These are phyloP conservation scores for Dasysyrphus albostriatus DNA, from an alignment of 2,888 invertebrate genomes.

Conservation along the genomic window DNA sequence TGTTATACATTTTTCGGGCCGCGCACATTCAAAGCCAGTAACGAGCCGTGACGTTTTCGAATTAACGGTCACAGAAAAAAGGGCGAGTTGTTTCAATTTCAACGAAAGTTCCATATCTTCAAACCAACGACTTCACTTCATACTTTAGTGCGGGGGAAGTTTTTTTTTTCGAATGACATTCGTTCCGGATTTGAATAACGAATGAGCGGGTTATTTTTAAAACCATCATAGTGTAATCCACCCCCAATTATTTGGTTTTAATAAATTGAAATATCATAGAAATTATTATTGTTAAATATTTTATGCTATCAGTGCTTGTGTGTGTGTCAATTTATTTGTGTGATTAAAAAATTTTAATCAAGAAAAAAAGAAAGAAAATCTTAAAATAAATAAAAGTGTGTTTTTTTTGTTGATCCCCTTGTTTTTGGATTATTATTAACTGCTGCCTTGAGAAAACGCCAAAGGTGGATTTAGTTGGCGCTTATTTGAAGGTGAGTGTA, in stretches of 20 bases:
- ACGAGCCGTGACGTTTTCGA: slow-evolving; percentile 66
- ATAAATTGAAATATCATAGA: slow-evolving; percentile 39
- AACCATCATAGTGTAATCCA: slow-evolving; percentile 7
- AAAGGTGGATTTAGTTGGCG: slow-evolving; percentile 64
- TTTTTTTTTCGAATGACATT: slow-evolving; percentile 40
- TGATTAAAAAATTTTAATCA: slow-evolving; percentile 38
- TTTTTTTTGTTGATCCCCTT: slow-evolving; percentile 31
- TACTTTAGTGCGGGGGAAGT: slow-evolving; percentile 35
- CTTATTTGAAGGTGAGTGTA: slow-evolving; percentile 38
- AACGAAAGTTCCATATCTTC: slow-evolving; percentile 14
- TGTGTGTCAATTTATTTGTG: neutral
- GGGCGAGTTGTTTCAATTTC: slow-evolving; percentile 38
- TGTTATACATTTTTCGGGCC: slow-evolving; percentile 20
- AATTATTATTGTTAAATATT: slow-evolving; percentile 2
- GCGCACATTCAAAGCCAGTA: slow-evolving; percentile 56
- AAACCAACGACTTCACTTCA: neutral
- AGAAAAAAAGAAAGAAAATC: slow-evolving; percentile 28
- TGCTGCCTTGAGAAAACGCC: slow-evolving; percentile 21
- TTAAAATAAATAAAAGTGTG: slow-evolving; percentile 48
- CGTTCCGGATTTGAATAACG: slow-evolving; percentile 49
- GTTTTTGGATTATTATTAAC: slow-evolving; percentile 57
- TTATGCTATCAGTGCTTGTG: slow-evolving; percentile 9
- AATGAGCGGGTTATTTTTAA: slow-evolving; percentile 45
- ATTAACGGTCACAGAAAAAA: slow-evolving; percentile 57
- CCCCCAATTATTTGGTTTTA: slow-evolving; percentile 8